A percentile compares a stretch with the other conserved stretches of the same genome.
Conservation (phyloP, 1,140 invertebrate genomes). For the Eriosoma lanigerum region DNA sequence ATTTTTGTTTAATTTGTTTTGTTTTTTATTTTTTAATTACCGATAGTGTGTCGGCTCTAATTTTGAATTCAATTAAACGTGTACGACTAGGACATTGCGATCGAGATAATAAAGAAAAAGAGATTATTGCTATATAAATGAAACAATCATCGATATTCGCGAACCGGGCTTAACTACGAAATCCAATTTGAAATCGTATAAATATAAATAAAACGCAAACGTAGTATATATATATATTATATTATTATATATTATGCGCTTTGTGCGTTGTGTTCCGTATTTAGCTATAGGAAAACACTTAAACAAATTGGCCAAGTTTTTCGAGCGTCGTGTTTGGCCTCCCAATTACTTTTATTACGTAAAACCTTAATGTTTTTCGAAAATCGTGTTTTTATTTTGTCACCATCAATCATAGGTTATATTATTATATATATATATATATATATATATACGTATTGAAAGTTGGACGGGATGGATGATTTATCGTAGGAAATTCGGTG, state of each 20-base stretch:
- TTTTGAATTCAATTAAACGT: constrained; percentile 22
- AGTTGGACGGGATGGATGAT: constrained; percentile 26
- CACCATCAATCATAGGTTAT: constrained; percentile 33
- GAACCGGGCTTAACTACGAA: not conserved
- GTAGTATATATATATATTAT: not conserved
- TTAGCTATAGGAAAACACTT: constrained; percentile 27
- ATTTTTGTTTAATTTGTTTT: not conserved
- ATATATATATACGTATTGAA: not conserved
- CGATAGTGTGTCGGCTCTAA: constrained; percentile 17
- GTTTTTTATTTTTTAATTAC: constrained; percentile 27
- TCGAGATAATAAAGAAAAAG: not conserved
- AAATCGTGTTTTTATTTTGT: constrained; percentile 44
- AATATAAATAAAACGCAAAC: not conserved
- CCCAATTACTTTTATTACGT: constrained; percentile 30
- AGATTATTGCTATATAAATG: too few species aligned
- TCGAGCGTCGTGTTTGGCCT: not conserved
- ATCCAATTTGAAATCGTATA: not conserved
- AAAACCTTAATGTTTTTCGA: constrained; percentile 32
- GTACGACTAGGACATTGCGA: too few species aligned
- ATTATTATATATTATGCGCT: too few species aligned
- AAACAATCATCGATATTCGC: too few species aligned
- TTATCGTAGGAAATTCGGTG: not conserved
- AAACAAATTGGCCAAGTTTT: constrained; percentile 38
- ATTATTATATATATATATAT: not conserved
- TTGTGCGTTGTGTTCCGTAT: too few species aligned